Evolutionary conservation across 92 coral and sea anemone genomes (phyloP).

Genomic region (Epizoanthus stellaris): DNA sequence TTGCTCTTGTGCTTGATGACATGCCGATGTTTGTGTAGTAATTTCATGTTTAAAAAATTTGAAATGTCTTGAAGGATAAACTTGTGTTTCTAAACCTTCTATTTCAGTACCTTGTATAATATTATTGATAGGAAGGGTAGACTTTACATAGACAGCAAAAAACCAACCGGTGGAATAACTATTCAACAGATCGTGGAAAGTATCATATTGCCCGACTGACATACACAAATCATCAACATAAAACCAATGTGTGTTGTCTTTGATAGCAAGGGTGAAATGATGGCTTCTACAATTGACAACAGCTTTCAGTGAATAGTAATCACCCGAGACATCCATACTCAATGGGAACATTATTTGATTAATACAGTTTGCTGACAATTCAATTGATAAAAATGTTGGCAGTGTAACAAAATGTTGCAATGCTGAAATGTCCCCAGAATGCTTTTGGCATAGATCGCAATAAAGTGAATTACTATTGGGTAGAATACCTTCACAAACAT

Average conservation of each 20-base stretch:
- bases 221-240: constrained; percentile 44
- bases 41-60: too few relatives aligned
- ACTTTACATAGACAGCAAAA: constrained; percentile 54
- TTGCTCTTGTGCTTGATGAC: too few relatives aligned
- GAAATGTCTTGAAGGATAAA: neutral
- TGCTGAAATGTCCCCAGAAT: constrained; percentile 43
- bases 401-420: constrained; percentile 50
- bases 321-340: constrained; percentile 39
- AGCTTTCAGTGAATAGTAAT: constrained; percentile 48
- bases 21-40: too few relatives aligned
- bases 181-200: constrained; percentile 40
- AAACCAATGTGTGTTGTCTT: constrained; percentile 33
- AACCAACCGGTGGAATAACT: constrained; percentile 41
- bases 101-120: too few relatives aligned
- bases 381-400: constrained; percentile 35
- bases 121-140: constrained; percentile 11
- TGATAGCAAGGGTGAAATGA: constrained; percentile 49
- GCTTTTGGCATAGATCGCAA: constrained; percentile 44
- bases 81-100: too few relatives aligned
- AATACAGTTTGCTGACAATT: constrained; percentile 46
- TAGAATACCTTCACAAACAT: constrained; percentile 9
- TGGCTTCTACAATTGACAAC: constrained; percentile 40
- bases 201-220: constrained; percentile 14
- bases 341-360: constrained; percentile 26
- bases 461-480: constrained; percentile 40